These are phyloP conservation scores for Leucophenga varia DNA, from an alignment of 1,140 invertebrate species.

Conservation along the genomic window DNA sequence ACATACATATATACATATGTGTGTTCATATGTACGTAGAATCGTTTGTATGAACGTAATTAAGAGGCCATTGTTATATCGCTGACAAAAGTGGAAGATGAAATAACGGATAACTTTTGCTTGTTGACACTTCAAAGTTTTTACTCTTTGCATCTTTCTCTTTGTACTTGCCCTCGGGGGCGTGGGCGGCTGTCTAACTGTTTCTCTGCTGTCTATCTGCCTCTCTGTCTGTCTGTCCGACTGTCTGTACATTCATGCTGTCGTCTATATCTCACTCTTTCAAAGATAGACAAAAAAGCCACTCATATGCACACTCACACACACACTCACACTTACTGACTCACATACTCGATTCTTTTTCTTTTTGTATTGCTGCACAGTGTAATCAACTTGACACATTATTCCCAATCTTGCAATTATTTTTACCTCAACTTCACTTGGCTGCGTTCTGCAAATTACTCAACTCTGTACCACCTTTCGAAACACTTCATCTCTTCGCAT, in stretches of 20 bases:
- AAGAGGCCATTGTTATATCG: constrained; percentile 56
- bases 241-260: constrained; percentile 9
- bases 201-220: background rate
- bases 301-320: too few species aligned
- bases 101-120: constrained; percentile 49
- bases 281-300: constrained; percentile 3
- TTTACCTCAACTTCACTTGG: constrained; percentile 34
- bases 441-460: background rate
- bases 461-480: too few species aligned
- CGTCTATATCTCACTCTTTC: too few species aligned
- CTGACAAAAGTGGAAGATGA: constrained; percentile 56
- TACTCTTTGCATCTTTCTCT: too few species aligned
- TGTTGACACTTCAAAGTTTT: constrained; percentile 54
- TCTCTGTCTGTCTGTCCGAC: constrained; percentile 9
- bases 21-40: too few species aligned
- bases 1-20: too few species aligned
- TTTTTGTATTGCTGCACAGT: too few species aligned
- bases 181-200: too few species aligned
- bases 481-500: too few species aligned
- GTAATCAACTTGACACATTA: constrained; percentile 50
- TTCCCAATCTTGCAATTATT: constrained; percentile 54
- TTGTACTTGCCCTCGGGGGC: too few species aligned
- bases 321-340: too few species aligned
- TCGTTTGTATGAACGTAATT: constrained; percentile 52
- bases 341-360: too few species aligned